Base-by-base conservation (phyloP, 2,797 vertebrate species). In the Gymnoscopelus microlampas region DNA sequence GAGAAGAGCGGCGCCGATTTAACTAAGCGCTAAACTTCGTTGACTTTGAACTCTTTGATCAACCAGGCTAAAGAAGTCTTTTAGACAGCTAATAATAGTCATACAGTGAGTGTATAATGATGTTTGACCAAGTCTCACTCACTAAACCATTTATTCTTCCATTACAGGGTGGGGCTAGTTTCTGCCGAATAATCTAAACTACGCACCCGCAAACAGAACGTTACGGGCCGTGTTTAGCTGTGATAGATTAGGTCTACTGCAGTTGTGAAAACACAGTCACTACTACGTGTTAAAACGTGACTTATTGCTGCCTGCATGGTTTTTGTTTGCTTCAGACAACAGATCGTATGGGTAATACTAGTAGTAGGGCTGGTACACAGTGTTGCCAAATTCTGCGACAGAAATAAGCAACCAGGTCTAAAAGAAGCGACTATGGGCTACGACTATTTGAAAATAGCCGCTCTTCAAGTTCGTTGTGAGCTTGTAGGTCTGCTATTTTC, bases 91-190 rank as follows among this genome's bases (percentile, higher is more conserved):
- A 19, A 19, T 19, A 19, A 48, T 48, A 48, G 6, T 8, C 12
- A 12, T 48, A 48, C 3, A 48, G 47, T 51, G 12, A 5, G 13
- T 50, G 13, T 12, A 12, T 50, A 12, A 50, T 13, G n/a, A 51
- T 15, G 50, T 51, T 15, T 4, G 14, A 50, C 55, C 53, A 4
- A 60, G 72, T 64, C 13, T 13, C 68, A 66, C 5, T 8, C 55
- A 56, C 66, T 73, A 71, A 51, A n/a, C n/a, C 50, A 51, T 51
- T n/a, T 51, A 51, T 51, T 51, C 5, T 13, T 51, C n/a, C 50
- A 51, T 51, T 51, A 44, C 50, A 51, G 50, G 50, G 50, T 51
- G 50, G 14, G 50, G 50, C 50, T 51, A 50, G 9, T 51, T 51
- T 51, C 13, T 51, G n/a, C 11, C 14, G 48, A 51, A n/a, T 51